Percentiles rank a stretch among this genome's conserved stretches.
phyloP scores from a whole-genome alignment of 2,113 vertebrate species.

The Myotis yumanensis region DNA sequence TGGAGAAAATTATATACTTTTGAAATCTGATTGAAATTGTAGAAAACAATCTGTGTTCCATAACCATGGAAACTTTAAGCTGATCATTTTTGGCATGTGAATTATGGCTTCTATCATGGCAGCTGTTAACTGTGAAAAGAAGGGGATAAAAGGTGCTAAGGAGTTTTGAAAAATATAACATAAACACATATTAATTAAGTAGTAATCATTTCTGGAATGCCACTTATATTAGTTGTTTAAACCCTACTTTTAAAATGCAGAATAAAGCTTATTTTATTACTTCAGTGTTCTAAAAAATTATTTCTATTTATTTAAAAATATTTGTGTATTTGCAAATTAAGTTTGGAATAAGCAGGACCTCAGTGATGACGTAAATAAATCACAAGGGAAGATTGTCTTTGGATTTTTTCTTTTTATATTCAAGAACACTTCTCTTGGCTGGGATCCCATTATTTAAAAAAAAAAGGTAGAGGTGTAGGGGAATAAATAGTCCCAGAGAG shows the following conservation, averaged over 20 bases:
- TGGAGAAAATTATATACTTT: background rate
- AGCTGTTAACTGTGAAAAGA: slow-evolving; percentile 50
- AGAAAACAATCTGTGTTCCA: slow-evolving; percentile 50
- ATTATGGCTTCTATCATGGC: slow-evolving; percentile 33
- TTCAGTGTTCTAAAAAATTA: slow-evolving; percentile 25
- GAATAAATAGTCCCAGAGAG: slow-evolving; percentile 48
- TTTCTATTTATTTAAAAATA: slow-evolving; percentile 50
- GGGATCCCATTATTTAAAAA: slow-evolving; percentile 29
- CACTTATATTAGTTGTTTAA: background rate
- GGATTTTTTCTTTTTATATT: slow-evolving; percentile 63
- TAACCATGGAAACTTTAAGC: background rate
- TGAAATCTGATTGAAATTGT: slow-evolving; percentile 30
- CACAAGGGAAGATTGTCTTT: slow-evolving; percentile 54
- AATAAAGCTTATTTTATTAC: slow-evolving; percentile 32
- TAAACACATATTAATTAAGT: background rate
- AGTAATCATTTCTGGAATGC: slow-evolving; percentile 8
- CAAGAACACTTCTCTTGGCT: slow-evolving; percentile 50
- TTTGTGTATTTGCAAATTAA: slow-evolving; percentile 57
- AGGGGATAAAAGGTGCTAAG: background rate
- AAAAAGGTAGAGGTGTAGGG: background rate
- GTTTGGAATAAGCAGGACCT: slow-evolving; percentile 22
- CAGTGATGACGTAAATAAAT: slow-evolving; percentile 41
- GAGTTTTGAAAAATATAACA: slow-evolving; percentile 36
- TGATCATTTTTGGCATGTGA: slow-evolving; percentile 40
- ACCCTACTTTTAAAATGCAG: background rate